A percentile compares a stretch with the other conserved stretches of the same genome.
phyloP scores from a whole-genome alignment of 2,888 invertebrate genomes.

The Philereme vetulata region DNA sequence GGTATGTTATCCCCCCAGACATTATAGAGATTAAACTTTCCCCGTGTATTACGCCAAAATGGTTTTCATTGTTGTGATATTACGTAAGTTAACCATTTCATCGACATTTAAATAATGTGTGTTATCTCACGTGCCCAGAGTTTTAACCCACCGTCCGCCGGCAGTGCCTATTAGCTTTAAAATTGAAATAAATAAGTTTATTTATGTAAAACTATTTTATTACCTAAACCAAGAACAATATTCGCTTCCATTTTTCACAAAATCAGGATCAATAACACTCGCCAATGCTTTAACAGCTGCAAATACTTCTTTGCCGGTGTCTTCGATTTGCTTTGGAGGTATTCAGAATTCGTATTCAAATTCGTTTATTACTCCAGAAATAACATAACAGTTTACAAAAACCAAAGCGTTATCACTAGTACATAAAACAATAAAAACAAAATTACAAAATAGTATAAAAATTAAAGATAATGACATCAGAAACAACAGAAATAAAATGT shows the following conservation, averaged over 20 bases:
- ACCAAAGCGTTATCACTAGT: no score
- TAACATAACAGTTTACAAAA: no score
- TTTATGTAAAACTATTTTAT: slow-evolving; percentile 51
- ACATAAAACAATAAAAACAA: no score
- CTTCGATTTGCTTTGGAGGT: slow-evolving; percentile 45
- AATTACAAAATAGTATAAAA: no score
- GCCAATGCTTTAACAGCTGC: slow-evolving; percentile 43
- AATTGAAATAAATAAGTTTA: slow-evolving; percentile 55
- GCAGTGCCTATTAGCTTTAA: slow-evolving; percentile 55
- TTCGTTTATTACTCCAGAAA: no score
- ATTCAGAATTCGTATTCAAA: slow-evolving; percentile 52
- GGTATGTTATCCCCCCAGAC: neutral
- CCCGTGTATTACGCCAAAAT: neutral
- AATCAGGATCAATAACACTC: slow-evolving; percentile 31
- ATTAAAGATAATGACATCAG: no score
- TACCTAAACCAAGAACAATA: slow-evolving; percentile 41
- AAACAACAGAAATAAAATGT: no score
- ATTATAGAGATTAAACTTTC: no score
- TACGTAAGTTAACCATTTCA: no score
- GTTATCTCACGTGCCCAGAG: slow-evolving; percentile 6
- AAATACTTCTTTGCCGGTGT: slow-evolving; percentile 45
- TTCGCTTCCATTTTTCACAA: slow-evolving; percentile 10
- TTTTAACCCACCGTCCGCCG: slow-evolving; percentile 30
- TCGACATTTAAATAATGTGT: neutral
- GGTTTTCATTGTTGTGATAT: neutral